phyloP scores from a whole-genome alignment of 2,797 vertebrate genomes.

The Sebastes trivittatus region DNA sequence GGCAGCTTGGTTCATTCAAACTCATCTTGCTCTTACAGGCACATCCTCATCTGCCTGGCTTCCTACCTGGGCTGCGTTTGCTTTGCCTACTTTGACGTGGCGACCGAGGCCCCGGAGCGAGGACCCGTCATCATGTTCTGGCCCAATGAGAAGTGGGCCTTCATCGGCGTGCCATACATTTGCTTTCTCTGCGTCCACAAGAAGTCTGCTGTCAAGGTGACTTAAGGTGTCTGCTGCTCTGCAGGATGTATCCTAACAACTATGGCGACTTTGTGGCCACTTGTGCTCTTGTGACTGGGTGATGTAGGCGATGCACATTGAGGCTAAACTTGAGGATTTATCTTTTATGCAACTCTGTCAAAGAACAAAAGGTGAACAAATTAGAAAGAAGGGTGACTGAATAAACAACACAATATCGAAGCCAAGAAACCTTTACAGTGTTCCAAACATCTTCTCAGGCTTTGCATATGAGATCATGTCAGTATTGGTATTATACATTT shows the following conservation, averaged over 20 bases:
- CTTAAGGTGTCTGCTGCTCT: conserved; percentile 76
- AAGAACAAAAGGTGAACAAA: conserved; percentile 28
- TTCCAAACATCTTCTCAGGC: conserved; percentile 53
- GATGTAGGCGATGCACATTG: conserved; percentile 9
- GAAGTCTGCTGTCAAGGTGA: conserved; percentile 92
- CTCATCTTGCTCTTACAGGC: conserved; percentile 80
- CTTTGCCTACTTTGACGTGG: conserved; percentile 96
- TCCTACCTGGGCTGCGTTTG: conserved; percentile 97
- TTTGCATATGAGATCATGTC: conserved; percentile 21
- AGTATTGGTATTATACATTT: conserved; percentile 42
- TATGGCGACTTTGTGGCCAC: background rate
- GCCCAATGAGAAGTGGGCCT: conserved; percentile 98
- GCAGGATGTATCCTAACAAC: background rate
- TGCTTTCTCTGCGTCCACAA: conserved; percentile 91
- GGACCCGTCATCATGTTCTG: conserved; percentile 97
- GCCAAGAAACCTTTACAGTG: conserved; percentile 52
- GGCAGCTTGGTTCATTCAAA: background rate
- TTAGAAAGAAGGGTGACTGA: conserved; percentile 12
- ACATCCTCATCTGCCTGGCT: conserved; percentile 95
- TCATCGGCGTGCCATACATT: conserved; percentile 95
- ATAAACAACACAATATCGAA: conserved; percentile 30
- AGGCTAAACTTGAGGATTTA: conserved; percentile 3
- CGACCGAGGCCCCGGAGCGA: conserved; percentile 94
- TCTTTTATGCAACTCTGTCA: conserved; percentile 47
- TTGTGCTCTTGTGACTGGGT: conserved; percentile 24